Conservation (phyloP, 1,140 invertebrate species). For the Eriocheir sinensis region DNA sequence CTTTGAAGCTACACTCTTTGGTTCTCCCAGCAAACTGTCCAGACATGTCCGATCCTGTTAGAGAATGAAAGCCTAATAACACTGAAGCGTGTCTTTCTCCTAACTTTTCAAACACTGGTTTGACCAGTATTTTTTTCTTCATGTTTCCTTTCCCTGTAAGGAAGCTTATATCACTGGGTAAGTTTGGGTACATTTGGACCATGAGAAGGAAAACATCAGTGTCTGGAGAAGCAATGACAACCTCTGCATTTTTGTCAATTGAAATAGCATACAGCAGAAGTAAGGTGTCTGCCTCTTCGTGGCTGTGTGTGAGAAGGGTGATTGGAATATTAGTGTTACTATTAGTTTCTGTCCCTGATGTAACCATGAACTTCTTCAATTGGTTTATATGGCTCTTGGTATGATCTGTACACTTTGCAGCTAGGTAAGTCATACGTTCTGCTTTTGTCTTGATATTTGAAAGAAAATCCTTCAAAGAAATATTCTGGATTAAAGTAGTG, state of each 20-base stretch:
- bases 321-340: constrained; percentile 31
- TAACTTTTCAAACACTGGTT: background rate
- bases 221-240: constrained; percentile 46
- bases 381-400: background rate
- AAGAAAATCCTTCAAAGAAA: constrained; percentile 55
- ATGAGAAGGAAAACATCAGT: constrained; percentile 41
- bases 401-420: background rate
- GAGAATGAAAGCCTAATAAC: constrained; percentile 31
- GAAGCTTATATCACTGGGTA: background rate
- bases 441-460: constrained; percentile 42
- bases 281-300: constrained; percentile 42
- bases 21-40: constrained; percentile 62
- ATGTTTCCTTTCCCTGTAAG: constrained; percentile 38
- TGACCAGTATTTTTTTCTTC: constrained; percentile 17
- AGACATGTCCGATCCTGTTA: constrained; percentile 47
- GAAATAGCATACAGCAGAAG: constrained; percentile 9
- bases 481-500: constrained; percentile 56
- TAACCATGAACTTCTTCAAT: constrained; percentile 47
- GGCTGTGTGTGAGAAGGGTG: constrained; percentile 35
- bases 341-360: constrained; percentile 50
- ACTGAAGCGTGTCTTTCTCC: constrained; percentile 32
- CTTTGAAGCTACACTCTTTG: constrained; percentile 60
- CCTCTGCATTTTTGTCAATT: background rate
- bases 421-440: constrained; percentile 42
- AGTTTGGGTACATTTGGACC: background rate